phyloP scores from a whole-genome alignment of 2,797 vertebrate species.

The Microchirus variegatus region DNA sequence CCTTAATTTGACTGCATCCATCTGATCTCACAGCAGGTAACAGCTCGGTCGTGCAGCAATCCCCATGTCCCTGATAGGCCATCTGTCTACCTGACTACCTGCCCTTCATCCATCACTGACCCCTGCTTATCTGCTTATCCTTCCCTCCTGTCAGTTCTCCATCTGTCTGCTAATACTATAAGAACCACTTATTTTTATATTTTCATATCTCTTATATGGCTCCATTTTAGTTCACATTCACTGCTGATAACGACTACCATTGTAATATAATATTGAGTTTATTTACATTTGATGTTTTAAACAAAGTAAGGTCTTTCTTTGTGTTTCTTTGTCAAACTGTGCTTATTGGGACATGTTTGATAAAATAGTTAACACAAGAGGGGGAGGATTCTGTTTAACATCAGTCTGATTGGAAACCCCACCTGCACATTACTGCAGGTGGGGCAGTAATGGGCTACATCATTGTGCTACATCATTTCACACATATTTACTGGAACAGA shows the following conservation, averaged over 20 bases:
- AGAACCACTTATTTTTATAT: constrained; percentile 1
- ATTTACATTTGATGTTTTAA: no score
- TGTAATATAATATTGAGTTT: background rate
- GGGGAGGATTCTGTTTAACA: no score
- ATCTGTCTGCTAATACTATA: constrained; percentile 39
- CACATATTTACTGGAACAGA: constrained; percentile 18
- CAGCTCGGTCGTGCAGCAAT: constrained; percentile 21
- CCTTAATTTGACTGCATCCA: constrained; percentile 28
- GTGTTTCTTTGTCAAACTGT: no score
- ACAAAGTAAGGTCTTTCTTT: no score
- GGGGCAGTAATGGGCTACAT: no score
- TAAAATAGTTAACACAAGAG: background rate
- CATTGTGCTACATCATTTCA: no score
- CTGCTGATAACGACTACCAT: background rate
- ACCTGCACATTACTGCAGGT: no score
- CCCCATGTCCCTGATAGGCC: constrained; percentile 18
- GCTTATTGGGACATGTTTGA: background rate
- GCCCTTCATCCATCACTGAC: constrained; percentile 50
- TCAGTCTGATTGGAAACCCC: no score
- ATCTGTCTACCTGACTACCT: constrained; percentile 54
- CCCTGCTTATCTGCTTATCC: constrained; percentile 24
- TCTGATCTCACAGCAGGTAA: constrained; percentile 40
- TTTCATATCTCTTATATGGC: background rate
- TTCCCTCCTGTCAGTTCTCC: constrained; percentile 40
- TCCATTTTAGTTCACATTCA: constrained; percentile 8